Evolutionary conservation across 2,888 invertebrate genomes (phyloP), one percentile per base, ranked within the genome.

Genomic region (Andrena chrysosceles): DNA sequence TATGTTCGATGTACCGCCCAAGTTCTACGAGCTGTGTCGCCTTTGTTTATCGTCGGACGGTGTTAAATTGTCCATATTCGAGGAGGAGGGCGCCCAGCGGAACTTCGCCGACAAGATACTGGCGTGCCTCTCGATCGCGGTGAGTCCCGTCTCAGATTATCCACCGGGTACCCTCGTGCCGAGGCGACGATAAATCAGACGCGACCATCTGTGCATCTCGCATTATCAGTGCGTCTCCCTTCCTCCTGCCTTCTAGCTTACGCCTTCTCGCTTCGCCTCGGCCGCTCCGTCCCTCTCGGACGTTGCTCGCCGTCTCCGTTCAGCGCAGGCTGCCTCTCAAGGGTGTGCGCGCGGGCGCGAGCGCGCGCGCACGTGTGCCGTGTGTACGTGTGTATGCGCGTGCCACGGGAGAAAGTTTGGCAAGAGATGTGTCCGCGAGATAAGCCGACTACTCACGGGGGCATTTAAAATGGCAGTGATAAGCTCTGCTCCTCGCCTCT

Each of bases 21-120:
- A 97, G 96, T 97, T 97, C 96, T 97, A 97, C 96, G 97, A 97
- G 96, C 96, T 98, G 96, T 97, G 97, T 97, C 97, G 97, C 95
- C 97, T 98, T 96, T 98, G 97, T 96, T 97, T 98, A 96, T 97
- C 97, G 95, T 93, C 94, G 90, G 94, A 96, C 95, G 97, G 97
- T 96, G 96, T 95, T 95, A 96, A 96, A 95, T 95, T 96, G 95
- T 96, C 96, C 95, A 96, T 96, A 95, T 97, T 96, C 95, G 96
- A 96, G 94, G 96, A 96, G 95, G 96, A 96, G 95, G 96, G 96
- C 95, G 95, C 95, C 94, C 96, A 96, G 94, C 95, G 96, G 93
- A 95, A 95, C 92, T 95, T 96, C 93, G 95, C 95, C 95, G 95
- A 96, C 94, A 96, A 96, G 96, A 96, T 94, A 85, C 89, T 91